Base-by-base conservation (phyloP, 2,113 vertebrate genomes). In the Cyprinus carpio region DNA sequence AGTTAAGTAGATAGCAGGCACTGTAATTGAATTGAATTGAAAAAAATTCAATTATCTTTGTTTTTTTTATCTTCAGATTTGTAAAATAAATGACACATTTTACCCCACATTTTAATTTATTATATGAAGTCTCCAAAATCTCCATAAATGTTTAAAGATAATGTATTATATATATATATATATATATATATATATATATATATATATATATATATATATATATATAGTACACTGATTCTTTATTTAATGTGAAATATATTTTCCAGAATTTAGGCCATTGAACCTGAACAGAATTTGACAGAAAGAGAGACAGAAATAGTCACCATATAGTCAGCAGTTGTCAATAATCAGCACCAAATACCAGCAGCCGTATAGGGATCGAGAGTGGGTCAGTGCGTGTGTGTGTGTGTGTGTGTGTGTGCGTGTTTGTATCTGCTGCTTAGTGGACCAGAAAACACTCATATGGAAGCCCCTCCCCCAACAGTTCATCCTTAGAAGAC, bases 381-480 rank as follows among this genome's bases (percentile, higher is more conserved):
- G 4, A 49, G 34, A 37, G 31, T 46, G 58, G 78, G 81, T 76
- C 83, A 80, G 83, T 60, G 85, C 60, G 85, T 84, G 86, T 86
- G 85, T 75, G 78, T 86, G 67, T 89, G 84, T 80, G 85, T 87
- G 89, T 81, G 86, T 86, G 85, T 75, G 81, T 87, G 67, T 89
- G 83, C 77, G 84, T 87, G 89, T 82, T 71, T 65, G 86, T 72
- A 87, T 86, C 82, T 83, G 77, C 87, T 89, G 87, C 88, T 85
- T 84, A 85, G 89, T 81, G 31, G 85, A 82, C 37, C 85, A 82
- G 77, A 85, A 86, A 75, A 40, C 69, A 67, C 76, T 85, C 62
- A 58, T 58, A 79, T 79, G 12, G 60, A 71, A 37, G 29, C 62
- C 62, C 84, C 65, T 81, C 69, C 79, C 67, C 67, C 78, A 25